phyloP scores from a whole-genome alignment of 2,888 invertebrate species.

The Drosophila mimetica region DNA sequence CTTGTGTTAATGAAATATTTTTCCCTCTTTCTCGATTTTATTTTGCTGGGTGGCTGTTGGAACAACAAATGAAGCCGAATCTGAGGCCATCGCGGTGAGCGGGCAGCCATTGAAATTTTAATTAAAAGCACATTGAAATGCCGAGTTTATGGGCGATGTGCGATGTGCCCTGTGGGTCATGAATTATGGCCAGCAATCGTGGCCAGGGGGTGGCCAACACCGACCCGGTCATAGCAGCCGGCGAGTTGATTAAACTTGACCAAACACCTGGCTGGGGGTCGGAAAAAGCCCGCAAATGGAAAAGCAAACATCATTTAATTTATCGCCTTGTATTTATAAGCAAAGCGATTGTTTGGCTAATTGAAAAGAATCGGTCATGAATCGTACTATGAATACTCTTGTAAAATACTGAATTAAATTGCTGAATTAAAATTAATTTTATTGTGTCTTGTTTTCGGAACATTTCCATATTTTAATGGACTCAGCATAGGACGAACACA shows the following conservation, averaged over 20 bases:
- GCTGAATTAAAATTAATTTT: too few species aligned
- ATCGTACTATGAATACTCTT: conserved; percentile 2
- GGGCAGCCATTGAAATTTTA: conserved; percentile 63
- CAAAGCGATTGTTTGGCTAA: conserved; percentile 24
- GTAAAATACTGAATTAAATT: too few species aligned
- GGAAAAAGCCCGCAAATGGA: conserved; percentile 41
- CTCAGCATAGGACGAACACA: too few species aligned
- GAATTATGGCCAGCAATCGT: conserved; percentile 52
- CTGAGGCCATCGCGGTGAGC: conserved; percentile 19
- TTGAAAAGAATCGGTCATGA: conserved; percentile 1
- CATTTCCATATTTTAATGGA: too few species aligned
- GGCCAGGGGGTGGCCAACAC: conserved; percentile 14
- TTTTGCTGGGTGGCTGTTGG: conserved; percentile 15
- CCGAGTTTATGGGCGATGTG: conserved; percentile 65
- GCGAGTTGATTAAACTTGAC: conserved; percentile 66
- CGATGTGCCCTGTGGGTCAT: conserved; percentile 60
- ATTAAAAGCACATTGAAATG: conserved; percentile 74
- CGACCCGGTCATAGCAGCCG: conserved; percentile 44
- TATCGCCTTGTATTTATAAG: conserved; percentile 41
- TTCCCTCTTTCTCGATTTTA: conserved; percentile 17
- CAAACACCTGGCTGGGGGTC: conserved; percentile 49
- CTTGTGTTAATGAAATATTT: conserved; percentile 64
- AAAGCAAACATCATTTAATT: conserved; percentile 58
- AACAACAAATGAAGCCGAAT: conserved; percentile 30
- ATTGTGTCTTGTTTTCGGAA: too few species aligned